Evolutionary conservation across 2,888 invertebrate species (phyloP).

Genomic region (Sicus ferrugineus): DNA sequence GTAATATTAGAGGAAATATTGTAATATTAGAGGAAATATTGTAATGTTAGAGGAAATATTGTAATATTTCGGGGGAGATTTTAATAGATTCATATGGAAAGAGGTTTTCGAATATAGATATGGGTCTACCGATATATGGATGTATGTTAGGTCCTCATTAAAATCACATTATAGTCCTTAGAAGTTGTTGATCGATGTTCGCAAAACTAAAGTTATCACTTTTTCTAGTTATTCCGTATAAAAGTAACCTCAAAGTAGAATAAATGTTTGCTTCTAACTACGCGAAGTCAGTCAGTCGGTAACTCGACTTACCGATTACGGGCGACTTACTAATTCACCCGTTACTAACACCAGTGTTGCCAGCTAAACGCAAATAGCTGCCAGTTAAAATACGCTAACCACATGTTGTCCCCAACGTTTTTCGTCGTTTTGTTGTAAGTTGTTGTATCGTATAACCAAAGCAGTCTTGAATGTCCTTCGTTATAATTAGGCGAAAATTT

Average conservation of each 20-base stretch:
- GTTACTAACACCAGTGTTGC: constrained; percentile 33
- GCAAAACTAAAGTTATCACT: too few relatives aligned
- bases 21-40: too few relatives aligned
- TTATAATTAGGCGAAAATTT: constrained; percentile 29
- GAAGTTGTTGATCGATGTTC: too few relatives aligned
- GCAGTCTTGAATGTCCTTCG: constrained; percentile 11
- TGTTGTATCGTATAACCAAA: constrained; percentile 39
- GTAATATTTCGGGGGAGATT: too few relatives aligned
- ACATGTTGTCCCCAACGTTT: constrained; percentile 30
- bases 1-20: too few relatives aligned
- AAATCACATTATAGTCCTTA: too few relatives aligned
- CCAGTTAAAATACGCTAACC: constrained; percentile 23
- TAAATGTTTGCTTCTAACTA: background rate
- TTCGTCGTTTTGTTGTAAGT: constrained; percentile 41
- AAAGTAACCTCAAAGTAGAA: background rate
- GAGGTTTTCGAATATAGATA: too few relatives aligned
- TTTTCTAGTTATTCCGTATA: too few relatives aligned
- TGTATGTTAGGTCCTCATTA: too few relatives aligned
- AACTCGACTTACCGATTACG: constrained; percentile 1
- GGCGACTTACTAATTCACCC: constrained; percentile 11
- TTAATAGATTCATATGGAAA: too few relatives aligned
- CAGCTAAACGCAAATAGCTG: constrained; percentile 11
- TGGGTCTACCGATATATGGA: too few relatives aligned
- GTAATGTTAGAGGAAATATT: too few relatives aligned
- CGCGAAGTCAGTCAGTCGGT: background rate